These are phyloP conservation scores for Apis cerana DNA, from an alignment of 1,140 invertebrate genomes.

Conservation along the genomic window DNA sequence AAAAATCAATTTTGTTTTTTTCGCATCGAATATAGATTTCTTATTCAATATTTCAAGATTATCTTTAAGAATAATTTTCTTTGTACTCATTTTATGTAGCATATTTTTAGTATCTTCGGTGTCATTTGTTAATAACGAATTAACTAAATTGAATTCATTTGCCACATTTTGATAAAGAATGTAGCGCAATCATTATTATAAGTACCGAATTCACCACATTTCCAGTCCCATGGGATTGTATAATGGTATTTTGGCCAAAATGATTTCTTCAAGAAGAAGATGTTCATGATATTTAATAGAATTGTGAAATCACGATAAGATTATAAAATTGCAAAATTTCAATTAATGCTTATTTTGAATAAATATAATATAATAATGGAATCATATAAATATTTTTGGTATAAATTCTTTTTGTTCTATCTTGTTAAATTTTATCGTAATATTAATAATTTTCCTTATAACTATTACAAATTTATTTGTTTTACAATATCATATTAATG, in stretches of 20 bases:
- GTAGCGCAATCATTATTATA: slow-evolving; percentile 86
- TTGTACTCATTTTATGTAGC: slow-evolving; percentile 76
- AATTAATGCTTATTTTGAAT: too few species aligned
- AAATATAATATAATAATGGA: too few species aligned
- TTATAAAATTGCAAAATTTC: too few species aligned
- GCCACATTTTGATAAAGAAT: slow-evolving; percentile 85
- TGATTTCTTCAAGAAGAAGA: slow-evolving; percentile 87
- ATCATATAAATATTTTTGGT: too few species aligned
- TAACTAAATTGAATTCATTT: slow-evolving; percentile 84
- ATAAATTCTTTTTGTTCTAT: too few species aligned
- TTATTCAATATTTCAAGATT: slow-evolving; percentile 61
- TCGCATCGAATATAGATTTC: slow-evolving; percentile 59
- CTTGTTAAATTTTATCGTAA: too few species aligned
- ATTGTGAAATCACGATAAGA: slow-evolving; percentile 79
- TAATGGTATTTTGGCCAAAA: slow-evolving; percentile 92
- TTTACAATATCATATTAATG: too few species aligned
- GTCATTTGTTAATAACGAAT: slow-evolving; percentile 84
- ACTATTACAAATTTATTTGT: too few species aligned
- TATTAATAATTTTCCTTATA: too few species aligned
- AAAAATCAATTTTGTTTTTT: slow-evolving; percentile 58
- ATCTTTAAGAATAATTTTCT: slow-evolving; percentile 60
- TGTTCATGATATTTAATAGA: slow-evolving; percentile 86
- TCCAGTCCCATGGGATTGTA: slow-evolving; percentile 88
- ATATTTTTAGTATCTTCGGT: slow-evolving; percentile 83
- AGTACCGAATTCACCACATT: slow-evolving; percentile 88